phyloP scores from a whole-genome alignment of 2,113 vertebrate genomes.

The Nerophis lumbriciformis region DNA sequence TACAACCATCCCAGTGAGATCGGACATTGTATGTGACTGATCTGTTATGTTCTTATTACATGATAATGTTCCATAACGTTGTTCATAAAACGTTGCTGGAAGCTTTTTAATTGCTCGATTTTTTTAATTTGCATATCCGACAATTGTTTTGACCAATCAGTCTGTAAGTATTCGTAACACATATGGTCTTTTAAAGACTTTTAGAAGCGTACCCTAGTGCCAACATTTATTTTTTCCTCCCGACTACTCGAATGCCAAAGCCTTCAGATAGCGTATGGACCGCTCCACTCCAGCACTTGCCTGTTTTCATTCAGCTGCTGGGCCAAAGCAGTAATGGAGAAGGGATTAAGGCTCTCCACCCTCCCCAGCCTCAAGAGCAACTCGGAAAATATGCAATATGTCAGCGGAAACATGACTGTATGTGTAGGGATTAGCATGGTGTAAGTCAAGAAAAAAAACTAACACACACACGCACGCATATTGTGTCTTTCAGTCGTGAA shows the following conservation, averaged over 20 bases:
- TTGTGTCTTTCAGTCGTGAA: constrained; percentile 24
- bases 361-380: constrained; percentile 34
- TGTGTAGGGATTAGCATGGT: constrained; percentile 48
- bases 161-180: constrained; percentile 47
- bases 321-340: constrained; percentile 58
- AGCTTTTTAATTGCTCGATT: constrained; percentile 10
- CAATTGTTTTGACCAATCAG: constrained; percentile 44
- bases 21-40: too few relatives aligned
- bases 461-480: constrained; percentile 3
- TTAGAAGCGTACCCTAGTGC: constrained; percentile 36
- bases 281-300: constrained; percentile 27
- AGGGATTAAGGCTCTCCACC: constrained; percentile 45
- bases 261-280: constrained; percentile 32
- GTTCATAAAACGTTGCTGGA: too few relatives aligned
- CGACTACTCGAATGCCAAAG: constrained; percentile 41
- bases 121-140: constrained; percentile 39
- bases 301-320: constrained; percentile 61
- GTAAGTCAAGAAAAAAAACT: background rate
- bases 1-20: too few relatives aligned
- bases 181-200: constrained; percentile 38
- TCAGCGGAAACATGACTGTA: constrained; percentile 32
- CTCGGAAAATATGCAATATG: constrained; percentile 34
- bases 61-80: too few relatives aligned
- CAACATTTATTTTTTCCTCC: constrained; percentile 24
- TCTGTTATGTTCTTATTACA: too few relatives aligned